Percentiles rank a stretch among this genome's conserved stretches.
Conservation (phyloP, 2,113 vertebrate genomes). For the Platanista minor region DNA sequence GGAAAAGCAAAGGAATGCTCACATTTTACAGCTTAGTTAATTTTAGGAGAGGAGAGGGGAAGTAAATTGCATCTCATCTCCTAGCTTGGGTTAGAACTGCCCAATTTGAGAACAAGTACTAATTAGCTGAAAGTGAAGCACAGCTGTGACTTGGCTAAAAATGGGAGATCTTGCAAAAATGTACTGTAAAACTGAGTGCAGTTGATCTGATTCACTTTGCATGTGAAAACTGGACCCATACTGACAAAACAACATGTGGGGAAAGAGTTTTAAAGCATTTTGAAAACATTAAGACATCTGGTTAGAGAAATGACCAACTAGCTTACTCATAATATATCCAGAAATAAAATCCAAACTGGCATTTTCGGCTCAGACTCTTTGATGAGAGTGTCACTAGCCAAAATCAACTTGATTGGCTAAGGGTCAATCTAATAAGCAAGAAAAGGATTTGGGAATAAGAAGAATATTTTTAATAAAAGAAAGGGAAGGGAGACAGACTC, state of each 20-base stretch:
- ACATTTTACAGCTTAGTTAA: constrained; percentile 49
- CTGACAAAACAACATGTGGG: constrained; percentile 43
- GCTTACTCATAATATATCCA: not conserved
- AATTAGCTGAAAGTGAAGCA: constrained; percentile 71
- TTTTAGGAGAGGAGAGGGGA: constrained; percentile 60
- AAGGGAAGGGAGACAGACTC: not conserved
- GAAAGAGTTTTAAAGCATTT: constrained; percentile 2
- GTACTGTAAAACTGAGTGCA: not conserved
- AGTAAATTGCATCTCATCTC: constrained; percentile 58
- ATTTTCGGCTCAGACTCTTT: not conserved
- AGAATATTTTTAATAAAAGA: constrained; percentile 32
- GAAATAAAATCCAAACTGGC: not conserved
- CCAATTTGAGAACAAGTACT: constrained; percentile 75
- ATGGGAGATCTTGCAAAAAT: constrained; percentile 61
- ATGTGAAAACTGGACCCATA: constrained; percentile 27
- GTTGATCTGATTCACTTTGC: constrained; percentile 47
- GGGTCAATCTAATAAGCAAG: not conserved
- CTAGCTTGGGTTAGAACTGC: constrained; percentile 59
- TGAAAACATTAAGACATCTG: constrained; percentile 27
- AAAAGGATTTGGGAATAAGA: not conserved
- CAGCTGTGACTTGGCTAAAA: constrained; percentile 75
- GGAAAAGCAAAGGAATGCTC: not conserved
- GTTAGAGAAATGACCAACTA: constrained; percentile 28
- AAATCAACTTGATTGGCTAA: not conserved
- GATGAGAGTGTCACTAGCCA: not conserved